Evolutionary conservation across 2,888 invertebrate genomes (phyloP).

Genomic region (Odontothrips loti): DNA sequence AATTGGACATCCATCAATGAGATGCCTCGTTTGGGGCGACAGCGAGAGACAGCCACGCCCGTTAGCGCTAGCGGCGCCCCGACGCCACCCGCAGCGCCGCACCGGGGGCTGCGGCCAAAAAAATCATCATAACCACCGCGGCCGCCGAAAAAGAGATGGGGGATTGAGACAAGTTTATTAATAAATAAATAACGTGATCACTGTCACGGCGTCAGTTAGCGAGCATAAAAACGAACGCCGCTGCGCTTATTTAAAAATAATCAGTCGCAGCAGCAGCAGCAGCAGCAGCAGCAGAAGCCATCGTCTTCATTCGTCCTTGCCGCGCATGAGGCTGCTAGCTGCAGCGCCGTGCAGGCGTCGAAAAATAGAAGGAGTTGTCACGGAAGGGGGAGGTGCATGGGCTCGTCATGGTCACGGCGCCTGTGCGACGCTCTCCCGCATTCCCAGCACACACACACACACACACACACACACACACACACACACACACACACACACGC

Average conservation of each 20-base stretch:
- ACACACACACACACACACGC: too few relatives aligned
- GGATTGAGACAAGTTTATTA: neutral
- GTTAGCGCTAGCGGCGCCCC: neutral
- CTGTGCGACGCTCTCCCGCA: too few relatives aligned
- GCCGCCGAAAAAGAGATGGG: neutral
- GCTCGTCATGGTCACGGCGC: neutral
- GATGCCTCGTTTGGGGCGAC: neutral
- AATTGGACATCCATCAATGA: slow-evolving; percentile 20
- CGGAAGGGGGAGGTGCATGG: too few relatives aligned
- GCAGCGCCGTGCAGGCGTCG: neutral
- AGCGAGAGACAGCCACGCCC: neutral
- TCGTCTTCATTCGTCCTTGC: too few relatives aligned
- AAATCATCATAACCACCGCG: neutral
- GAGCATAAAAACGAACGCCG: too few relatives aligned
- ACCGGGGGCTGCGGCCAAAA: neutral
- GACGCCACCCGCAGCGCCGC: slow-evolving; percentile 4
- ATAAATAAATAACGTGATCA: neutral
- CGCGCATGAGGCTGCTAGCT: neutral
- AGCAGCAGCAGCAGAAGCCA: too few relatives aligned
- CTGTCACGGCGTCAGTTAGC: neutral
- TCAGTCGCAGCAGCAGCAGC: too few relatives aligned
- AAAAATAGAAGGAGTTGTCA: slow-evolving; percentile 11
- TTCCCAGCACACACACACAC: too few relatives aligned
- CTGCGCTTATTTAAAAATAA: too few relatives aligned
- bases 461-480: too few relatives aligned